phyloP scores from a whole-genome alignment of 2,888 invertebrate species.

The Acanthosepion lycidas region DNA sequence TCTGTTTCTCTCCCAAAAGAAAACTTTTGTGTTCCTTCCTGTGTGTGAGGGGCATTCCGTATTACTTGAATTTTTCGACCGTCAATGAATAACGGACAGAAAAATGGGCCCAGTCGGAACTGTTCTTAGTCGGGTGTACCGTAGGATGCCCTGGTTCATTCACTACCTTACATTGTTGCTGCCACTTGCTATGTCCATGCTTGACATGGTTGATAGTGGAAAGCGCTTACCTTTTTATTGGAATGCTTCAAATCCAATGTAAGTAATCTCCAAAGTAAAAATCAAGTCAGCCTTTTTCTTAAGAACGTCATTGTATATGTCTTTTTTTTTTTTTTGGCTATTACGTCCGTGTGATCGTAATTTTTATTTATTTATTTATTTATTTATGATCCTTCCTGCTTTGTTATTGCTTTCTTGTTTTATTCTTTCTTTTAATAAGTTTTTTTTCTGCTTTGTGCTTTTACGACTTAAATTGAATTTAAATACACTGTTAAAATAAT shows the following conservation, averaged over 20 bases:
- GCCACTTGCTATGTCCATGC: slow-evolving; percentile 53
- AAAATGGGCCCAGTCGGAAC: slow-evolving; percentile 40
- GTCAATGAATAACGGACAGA: slow-evolving; percentile 33
- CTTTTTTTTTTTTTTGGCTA: neutral
- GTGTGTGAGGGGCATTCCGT: neutral
- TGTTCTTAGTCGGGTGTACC: slow-evolving; percentile 41
- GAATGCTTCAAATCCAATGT: slow-evolving; percentile 52
- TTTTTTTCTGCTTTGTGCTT: no score
- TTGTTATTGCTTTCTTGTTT: neutral
- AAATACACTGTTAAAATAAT: no score
- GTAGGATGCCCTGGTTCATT: slow-evolving; percentile 52
- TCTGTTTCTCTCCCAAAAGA: neutral
- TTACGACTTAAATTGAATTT: no score
- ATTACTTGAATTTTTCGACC: neutral
- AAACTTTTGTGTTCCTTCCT: neutral
- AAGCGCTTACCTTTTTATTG: slow-evolving; percentile 50
- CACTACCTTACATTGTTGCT: slow-evolving; percentile 51
- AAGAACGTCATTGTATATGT: neutral
- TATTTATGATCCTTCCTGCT: neutral
- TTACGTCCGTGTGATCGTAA: slow-evolving; percentile 22
- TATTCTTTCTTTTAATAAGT: no score
- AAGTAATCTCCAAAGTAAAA: slow-evolving; percentile 49
- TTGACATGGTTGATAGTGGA: slow-evolving; percentile 51
- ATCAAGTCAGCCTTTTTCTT: neutral
- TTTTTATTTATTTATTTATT: neutral